Evolutionary conservation across 2,797 vertebrate species (phyloP), one percentile per base, ranked within the genome.

Genomic region (Melanotaenia nigrans): DNA sequence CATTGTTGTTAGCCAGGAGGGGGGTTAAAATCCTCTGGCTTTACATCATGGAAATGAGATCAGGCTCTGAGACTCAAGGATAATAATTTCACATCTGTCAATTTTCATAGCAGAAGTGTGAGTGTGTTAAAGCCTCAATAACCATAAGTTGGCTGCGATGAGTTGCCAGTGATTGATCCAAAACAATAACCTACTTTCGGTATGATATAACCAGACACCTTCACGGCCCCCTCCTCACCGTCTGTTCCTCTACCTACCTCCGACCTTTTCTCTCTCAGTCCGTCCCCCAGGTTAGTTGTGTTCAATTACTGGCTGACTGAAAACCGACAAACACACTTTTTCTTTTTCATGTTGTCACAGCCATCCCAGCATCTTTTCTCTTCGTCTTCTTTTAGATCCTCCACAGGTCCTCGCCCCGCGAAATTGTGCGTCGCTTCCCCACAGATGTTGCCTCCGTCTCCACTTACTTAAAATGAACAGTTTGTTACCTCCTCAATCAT

Each of bases 261-360:
- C 89, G 91, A 91, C 92, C 92, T 92, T 87, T 87, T 87, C 83
- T 89, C 86, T 81, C 81, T 89, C 89, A 75, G 81, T 87, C 89
- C 88, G 70, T 89, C 88, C 90, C 88, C 90, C 89, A 86, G 89
- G 90, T 92, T 89, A 87, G 87, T 84, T 87, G 87, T 80, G 86
- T 85, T 92, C 88, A 87, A 89, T 95, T 91, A 92, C 87, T 88
- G 93, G 83, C 83, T 87, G 84, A 82, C 87, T 88, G 82, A 91
- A 84, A 90, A 92, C 82, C 91, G 86, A 94, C 77, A 84, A 77
- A 83, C 83, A 78, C 87, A 94, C 94, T 94, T 94, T 94, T 95
- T 94, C 93, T 93, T 94, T 94, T 93, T 94, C 93, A 94, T 95
- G 89, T 93, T 95, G 92, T 92, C 87, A 92, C 89, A 73, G 87